Conservation (phyloP, 2,797 vertebrate species). For the Danionella dracula region DNA sequence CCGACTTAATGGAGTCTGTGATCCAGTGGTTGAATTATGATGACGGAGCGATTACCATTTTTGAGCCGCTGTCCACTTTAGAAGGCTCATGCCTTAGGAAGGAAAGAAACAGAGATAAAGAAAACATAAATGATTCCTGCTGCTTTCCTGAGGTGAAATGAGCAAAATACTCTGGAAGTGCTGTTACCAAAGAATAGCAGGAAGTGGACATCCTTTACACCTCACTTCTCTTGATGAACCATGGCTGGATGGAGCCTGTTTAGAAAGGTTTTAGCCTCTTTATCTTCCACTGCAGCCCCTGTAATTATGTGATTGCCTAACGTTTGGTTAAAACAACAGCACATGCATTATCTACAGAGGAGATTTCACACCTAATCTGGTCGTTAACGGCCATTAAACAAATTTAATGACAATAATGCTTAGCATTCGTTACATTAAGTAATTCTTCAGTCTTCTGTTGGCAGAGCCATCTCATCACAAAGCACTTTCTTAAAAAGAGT, state of each 20-base stretch:
- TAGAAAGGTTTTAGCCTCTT: not conserved
- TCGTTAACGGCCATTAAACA: not conserved
- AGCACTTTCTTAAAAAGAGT: no score
- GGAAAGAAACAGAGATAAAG: not conserved
- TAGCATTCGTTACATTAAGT: not conserved
- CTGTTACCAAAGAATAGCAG: not conserved
- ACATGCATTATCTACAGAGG: not conserved
- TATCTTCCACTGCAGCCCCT: not conserved
- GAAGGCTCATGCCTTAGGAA: not conserved
- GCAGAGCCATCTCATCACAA: not conserved
- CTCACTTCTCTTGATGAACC: not conserved
- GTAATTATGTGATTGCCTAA: not conserved
- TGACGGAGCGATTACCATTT: constrained; percentile 40
- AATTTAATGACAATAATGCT: not conserved
- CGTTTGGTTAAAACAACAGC: not conserved
- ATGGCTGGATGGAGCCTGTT: not conserved
- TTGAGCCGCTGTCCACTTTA: constrained; percentile 7
- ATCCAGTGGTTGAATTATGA: constrained; percentile 45
- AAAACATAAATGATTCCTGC: not conserved
- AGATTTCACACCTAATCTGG: not conserved
- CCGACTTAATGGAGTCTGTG: constrained; percentile 47
- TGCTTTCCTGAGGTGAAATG: not conserved
- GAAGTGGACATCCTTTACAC: not conserved
- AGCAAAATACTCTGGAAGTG: not conserved
- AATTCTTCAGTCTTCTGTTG: not conserved